Percentiles rank a stretch among this genome's conserved stretches.
Conservation (phyloP, 2,888 invertebrate species). For the Drosophila fulvimacula region DNA sequence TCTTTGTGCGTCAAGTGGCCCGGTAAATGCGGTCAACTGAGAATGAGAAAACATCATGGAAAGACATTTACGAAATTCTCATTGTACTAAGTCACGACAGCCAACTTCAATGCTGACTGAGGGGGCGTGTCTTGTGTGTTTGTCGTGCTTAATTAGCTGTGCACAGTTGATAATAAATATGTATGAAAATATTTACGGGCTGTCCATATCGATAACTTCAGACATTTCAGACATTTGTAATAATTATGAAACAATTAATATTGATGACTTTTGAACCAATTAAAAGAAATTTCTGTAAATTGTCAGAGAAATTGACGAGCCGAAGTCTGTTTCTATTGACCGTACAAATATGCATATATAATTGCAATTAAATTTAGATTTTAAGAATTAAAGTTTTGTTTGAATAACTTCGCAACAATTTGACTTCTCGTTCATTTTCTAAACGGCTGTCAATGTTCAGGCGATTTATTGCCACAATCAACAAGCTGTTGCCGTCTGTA, state of each 20-base stretch:
- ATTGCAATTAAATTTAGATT: neutral
- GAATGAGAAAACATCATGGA: constrained; percentile 30
- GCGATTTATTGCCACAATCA: constrained; percentile 53
- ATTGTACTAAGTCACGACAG: constrained; percentile 39
- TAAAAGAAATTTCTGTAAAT: neutral
- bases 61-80: constrained; percentile 16
- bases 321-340: neutral
- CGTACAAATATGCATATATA: neutral
- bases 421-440: neutral
- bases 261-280: neutral
- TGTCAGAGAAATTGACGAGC: constrained; percentile 1
- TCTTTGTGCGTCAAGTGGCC: constrained; percentile 45
- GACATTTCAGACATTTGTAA: neutral
- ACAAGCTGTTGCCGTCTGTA: constrained; percentile 22
- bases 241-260: constrained; percentile 7
- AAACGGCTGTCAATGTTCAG: constrained; percentile 41
- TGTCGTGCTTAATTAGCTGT: constrained; percentile 38
- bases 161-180: constrained; percentile 7
- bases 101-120: constrained; percentile 9
- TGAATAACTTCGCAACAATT: neutral
- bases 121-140: constrained; percentile 7
- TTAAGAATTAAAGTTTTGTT: neutral
- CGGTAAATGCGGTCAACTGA: constrained; percentile 29
- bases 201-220: constrained; percentile 24
- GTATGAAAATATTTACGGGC: constrained; percentile 34